phyloP scores from a whole-genome alignment of 2,797 vertebrate genomes.

The Phyllotis vaccarum region DNA sequence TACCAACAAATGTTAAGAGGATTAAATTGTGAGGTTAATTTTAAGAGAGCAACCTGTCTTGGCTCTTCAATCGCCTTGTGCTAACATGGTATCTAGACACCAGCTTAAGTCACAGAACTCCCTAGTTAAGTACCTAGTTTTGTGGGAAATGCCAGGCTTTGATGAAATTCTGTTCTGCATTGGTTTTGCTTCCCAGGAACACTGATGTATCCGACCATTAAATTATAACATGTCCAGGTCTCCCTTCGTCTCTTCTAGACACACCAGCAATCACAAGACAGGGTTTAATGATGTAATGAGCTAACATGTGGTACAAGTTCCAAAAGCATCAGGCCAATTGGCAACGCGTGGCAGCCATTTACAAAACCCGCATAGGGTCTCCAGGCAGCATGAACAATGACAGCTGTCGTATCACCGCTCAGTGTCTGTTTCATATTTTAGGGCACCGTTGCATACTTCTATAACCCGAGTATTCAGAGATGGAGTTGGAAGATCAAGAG shows the following conservation, averaged over 20 bases:
- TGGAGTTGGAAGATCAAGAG: too few species aligned
- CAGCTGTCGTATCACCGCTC: background rate
- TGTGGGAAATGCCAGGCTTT: background rate
- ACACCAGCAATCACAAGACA: background rate
- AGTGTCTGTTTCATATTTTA: background rate
- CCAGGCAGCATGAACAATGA: background rate
- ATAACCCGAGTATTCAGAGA: background rate
- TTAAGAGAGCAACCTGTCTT: background rate
- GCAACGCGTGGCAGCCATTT: background rate
- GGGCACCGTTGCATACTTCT: background rate
- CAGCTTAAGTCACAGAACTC: background rate
- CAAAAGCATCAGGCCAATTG: background rate
- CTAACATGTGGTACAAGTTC: background rate
- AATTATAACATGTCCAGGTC: background rate
- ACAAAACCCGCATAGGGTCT: background rate
- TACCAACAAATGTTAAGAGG: background rate
- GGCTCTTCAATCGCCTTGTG: background rate
- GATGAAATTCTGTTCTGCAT: background rate
- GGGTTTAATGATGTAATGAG: background rate
- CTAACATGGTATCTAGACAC: background rate
- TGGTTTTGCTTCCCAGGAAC: background rate
- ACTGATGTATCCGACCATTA: background rate
- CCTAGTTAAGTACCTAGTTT: background rate
- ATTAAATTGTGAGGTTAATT: background rate
- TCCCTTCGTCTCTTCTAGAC: background rate